phyloP scores from a whole-genome alignment of 2,113 vertebrate species.

The Planiliza haematocheilus region DNA sequence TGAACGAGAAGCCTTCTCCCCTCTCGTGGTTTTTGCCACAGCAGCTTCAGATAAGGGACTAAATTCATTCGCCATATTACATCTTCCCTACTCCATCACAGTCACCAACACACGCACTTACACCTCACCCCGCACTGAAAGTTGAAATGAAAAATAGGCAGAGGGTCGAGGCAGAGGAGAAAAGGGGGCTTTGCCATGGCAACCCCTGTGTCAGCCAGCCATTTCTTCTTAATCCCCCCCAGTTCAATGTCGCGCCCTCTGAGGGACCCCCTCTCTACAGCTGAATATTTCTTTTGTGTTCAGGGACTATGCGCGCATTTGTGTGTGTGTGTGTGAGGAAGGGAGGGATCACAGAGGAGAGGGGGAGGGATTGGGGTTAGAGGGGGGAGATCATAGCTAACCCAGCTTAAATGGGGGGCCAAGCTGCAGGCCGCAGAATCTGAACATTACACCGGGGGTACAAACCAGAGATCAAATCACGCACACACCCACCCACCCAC shows the following conservation, averaged over 20 bases:
- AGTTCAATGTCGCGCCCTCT: conserved; percentile 81
- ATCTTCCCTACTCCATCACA: conserved; percentile 51
- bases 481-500: conserved; percentile 21
- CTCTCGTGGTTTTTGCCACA: conserved; percentile 35
- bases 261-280: conserved; percentile 78
- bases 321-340: conserved; percentile 34
- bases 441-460: conserved; percentile 75
- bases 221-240: conserved; percentile 82
- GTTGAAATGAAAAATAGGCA: conserved; percentile 75
- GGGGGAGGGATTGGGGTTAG: conserved; percentile 47
- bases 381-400: conserved; percentile 78
- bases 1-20: conserved; percentile 36
- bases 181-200: conserved; percentile 81
- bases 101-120: conserved; percentile 43
- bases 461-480: conserved; percentile 56
- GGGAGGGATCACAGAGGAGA: conserved; percentile 30
- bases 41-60: conserved; percentile 59
- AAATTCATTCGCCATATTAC: conserved; percentile 69
- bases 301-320: conserved; percentile 33
- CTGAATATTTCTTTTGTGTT: conserved; percentile 85
- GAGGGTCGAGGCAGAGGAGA: conserved; percentile 68
- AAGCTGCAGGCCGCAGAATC: conserved; percentile 78
- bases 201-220: conserved; percentile 80
- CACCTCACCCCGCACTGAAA: conserved; percentile 69
- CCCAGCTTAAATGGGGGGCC: conserved; percentile 80